A percentile compares a stretch with the other conserved stretches of the same genome.
Evolutionary conservation across 2,888 invertebrate species (phyloP).

Genomic region (Dynastes grantii): DNA sequence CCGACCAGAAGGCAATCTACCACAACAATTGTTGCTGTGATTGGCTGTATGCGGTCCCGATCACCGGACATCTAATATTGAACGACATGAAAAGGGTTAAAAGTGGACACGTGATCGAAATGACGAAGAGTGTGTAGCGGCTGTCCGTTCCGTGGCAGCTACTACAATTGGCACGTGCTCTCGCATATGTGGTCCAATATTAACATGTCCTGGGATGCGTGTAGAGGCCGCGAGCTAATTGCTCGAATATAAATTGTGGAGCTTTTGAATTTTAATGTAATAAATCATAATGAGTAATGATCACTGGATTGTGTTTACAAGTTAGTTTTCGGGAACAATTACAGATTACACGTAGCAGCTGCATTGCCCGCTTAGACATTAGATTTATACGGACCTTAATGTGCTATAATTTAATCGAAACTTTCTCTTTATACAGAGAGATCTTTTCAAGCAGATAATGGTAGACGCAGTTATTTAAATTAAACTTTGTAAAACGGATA

Average conservation of each 20-base stretch:
- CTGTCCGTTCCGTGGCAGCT: slow-evolving; percentile 6
- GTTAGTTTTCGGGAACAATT: too few relatives aligned
- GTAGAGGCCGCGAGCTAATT: slow-evolving; percentile 30
- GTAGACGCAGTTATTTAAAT: too few relatives aligned
- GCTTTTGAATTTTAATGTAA: slow-evolving; percentile 41
- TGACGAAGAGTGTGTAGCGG: slow-evolving; percentile 21
- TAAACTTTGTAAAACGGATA: too few relatives aligned
- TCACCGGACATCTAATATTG: slow-evolving; percentile 24
- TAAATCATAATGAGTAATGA: slow-evolving; percentile 30
- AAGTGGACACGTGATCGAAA: slow-evolving; percentile 36
- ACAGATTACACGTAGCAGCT: too few relatives aligned
- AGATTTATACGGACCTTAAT: too few relatives aligned
- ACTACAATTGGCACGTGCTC: slow-evolving; percentile 44
- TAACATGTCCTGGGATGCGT: slow-evolving; percentile 35
- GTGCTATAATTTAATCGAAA: too few relatives aligned
- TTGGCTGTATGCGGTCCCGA: slow-evolving; percentile 8
- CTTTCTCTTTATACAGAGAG: too few relatives aligned
- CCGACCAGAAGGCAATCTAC: slow-evolving; percentile 29
- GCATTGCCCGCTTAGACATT: too few relatives aligned
- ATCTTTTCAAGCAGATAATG: too few relatives aligned
- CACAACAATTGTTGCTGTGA: slow-evolving; percentile 26
- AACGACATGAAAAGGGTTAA: slow-evolving; percentile 44
- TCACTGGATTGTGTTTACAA: neutral
- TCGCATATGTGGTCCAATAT: slow-evolving; percentile 22
- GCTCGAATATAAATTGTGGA: slow-evolving; percentile 21